phyloP scores from a whole-genome alignment of 2,113 vertebrate genomes.

The Hippolais icterina region DNA sequence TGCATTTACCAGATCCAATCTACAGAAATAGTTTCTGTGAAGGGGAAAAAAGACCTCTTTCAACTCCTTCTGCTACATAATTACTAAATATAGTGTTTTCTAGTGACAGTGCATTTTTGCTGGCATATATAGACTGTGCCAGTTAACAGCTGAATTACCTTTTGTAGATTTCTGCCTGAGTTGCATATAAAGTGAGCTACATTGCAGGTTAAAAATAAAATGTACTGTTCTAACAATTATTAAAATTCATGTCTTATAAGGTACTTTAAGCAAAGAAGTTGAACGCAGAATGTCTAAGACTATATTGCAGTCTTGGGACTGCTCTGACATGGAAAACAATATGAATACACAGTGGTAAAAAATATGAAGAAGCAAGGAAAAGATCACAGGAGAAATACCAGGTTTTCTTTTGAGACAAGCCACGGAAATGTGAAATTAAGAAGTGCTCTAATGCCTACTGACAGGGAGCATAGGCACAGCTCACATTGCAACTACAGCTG shows the following conservation, averaged over 20 bases:
- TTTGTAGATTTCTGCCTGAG: constrained; percentile 9
- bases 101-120: constrained; percentile 4
- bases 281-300: not conserved
- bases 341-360: not conserved
- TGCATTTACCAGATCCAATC: constrained; percentile 5
- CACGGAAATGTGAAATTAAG: constrained; percentile 7
- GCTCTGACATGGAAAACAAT: not conserved
- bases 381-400: not conserved
- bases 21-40: constrained; percentile 12
- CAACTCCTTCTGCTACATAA: not conserved
- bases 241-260: constrained; percentile 15
- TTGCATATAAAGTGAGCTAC: not conserved
- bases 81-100: not conserved
- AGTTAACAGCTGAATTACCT: constrained; percentile 24
- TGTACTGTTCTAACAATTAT: not conserved
- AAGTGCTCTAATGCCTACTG: not conserved
- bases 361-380: not conserved
- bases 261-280: not conserved
- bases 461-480: not conserved
- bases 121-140: not conserved
- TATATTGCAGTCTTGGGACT: not conserved
- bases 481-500: not conserved
- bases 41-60: not conserved
- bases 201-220: not conserved
- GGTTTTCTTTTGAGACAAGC: not conserved